A percentile compares a stretch with the other conserved stretches of the same genome.
phyloP scores from a whole-genome alignment of 2,113 vertebrate species.

The Hemiscyllium ocellatum region DNA sequence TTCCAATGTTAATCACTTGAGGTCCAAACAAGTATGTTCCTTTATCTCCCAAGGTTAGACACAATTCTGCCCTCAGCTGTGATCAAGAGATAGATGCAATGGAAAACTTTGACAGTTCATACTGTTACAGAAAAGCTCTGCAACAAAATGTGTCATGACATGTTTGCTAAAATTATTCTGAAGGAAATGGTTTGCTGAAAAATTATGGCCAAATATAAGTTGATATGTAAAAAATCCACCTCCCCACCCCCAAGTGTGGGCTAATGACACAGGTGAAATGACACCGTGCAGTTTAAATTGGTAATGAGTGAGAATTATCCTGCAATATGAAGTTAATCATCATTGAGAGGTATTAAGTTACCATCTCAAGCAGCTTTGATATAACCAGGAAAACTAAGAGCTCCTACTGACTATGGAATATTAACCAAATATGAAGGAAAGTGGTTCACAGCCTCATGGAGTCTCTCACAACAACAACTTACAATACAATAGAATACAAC shows the following conservation, averaged over 20 bases:
- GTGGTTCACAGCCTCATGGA: background rate
- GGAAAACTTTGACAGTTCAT: background rate
- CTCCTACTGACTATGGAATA: background rate
- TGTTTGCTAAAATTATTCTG: background rate
- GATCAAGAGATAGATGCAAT: background rate
- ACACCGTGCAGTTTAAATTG: background rate
- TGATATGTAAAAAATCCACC: background rate
- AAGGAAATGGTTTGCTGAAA: background rate
- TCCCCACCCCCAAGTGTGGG: background rate
- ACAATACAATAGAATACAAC: too few species aligned
- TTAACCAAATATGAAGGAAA: background rate
- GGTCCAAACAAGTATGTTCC: background rate
- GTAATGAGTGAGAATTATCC: background rate
- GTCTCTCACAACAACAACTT: background rate
- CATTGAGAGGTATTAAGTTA: background rate
- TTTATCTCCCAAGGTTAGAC: background rate
- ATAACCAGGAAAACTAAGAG: background rate
- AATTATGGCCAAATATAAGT: background rate
- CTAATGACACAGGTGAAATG: background rate
- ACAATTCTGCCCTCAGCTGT: background rate
- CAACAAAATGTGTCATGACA: background rate
- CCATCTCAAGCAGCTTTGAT: background rate
- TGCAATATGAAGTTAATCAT: background rate
- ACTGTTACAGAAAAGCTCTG: background rate
- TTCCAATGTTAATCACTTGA: background rate